Evolutionary conservation across 1,140 invertebrate genomes (phyloP).

Genomic region (Drosophila arizonae): DNA sequence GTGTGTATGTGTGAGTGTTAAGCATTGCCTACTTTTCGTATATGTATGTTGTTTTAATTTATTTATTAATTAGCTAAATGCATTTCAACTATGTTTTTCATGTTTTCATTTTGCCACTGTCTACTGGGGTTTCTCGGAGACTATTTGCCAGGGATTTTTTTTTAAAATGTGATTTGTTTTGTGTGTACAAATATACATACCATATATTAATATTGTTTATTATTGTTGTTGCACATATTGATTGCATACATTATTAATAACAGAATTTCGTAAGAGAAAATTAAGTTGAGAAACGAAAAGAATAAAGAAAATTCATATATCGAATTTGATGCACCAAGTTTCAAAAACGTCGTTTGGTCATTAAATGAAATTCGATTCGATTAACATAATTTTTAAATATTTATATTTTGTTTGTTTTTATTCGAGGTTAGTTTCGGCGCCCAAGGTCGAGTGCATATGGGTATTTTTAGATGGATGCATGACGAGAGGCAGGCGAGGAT

Average conservation of each 20-base stretch:
- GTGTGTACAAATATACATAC: slow-evolving; percentile 78
- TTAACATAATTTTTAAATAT: background rate
- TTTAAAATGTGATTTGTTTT: slow-evolving; percentile 7
- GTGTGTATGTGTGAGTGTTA: slow-evolving; percentile 32
- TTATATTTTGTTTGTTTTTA: background rate
- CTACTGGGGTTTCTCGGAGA: slow-evolving; percentile 75
- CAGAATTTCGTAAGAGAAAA: slow-evolving; percentile 30
- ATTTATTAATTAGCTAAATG: slow-evolving; percentile 78
- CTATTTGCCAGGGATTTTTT: slow-evolving; percentile 42
- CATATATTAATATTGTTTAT: slow-evolving; percentile 65
- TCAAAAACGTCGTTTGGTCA: slow-evolving; percentile 2
- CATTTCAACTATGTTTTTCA: slow-evolving; percentile 68
- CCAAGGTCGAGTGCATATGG: slow-evolving; percentile 44
- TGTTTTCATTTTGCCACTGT: slow-evolving; percentile 33
- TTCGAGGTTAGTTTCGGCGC: slow-evolving; percentile 27
- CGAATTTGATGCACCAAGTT: slow-evolving; percentile 46
- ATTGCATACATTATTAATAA: slow-evolving; percentile 40
- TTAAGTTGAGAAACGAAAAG: slow-evolving; percentile 65
- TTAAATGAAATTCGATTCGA: slow-evolving; percentile 28
- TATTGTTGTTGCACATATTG: slow-evolving; percentile 46
- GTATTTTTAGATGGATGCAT: slow-evolving; percentile 56
- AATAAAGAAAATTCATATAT: slow-evolving; percentile 57
- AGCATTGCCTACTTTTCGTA: slow-evolving; percentile 58
- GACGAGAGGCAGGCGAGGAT: slow-evolving; percentile 49
- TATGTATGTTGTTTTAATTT: slow-evolving; percentile 60